Evolutionary conservation across 1,140 invertebrate species (phyloP).

Genomic region (Leguminivora glycinivorella): DNA sequence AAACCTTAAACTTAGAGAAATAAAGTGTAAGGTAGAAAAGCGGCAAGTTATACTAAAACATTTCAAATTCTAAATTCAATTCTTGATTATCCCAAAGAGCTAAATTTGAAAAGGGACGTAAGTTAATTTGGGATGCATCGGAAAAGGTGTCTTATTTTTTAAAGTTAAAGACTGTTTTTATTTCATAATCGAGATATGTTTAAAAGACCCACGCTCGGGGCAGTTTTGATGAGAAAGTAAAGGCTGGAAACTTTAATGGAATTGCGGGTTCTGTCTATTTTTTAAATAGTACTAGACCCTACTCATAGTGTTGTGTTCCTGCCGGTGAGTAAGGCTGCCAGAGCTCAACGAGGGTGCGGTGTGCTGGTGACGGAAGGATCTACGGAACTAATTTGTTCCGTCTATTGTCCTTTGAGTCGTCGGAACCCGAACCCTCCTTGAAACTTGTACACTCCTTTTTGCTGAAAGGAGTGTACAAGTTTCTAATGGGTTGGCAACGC

Average conservation of each 20-base stretch:
- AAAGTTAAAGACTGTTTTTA: background rate
- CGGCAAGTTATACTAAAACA: background rate
- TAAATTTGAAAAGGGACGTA: background rate
- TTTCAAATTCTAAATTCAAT: slow-evolving; percentile 14
- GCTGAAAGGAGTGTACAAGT: too few species aligned
- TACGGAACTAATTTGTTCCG: too few species aligned
- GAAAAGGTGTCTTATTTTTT: background rate
- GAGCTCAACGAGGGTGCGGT: too few species aligned
- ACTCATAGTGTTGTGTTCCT: too few species aligned
- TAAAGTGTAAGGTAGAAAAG: background rate
- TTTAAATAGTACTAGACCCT: too few species aligned
- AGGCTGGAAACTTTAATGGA: background rate
- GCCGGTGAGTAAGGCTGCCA: too few species aligned
- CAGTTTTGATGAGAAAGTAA: slow-evolving; percentile 16
- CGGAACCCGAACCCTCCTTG: too few species aligned
- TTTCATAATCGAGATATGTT: background rate
- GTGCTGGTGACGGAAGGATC: too few species aligned
- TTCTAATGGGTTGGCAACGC: too few species aligned
- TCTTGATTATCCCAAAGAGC: slow-evolving; percentile 16
- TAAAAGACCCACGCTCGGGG: background rate
- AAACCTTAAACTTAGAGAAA: background rate
- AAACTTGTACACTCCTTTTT: too few species aligned
- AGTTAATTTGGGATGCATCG: background rate
- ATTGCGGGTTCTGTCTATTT: background rate
- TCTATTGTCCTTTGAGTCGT: too few species aligned